Evolutionary conservation across 1,140 invertebrate species (phyloP).

Genomic region (Ptiloglossa arizonensis): DNA sequence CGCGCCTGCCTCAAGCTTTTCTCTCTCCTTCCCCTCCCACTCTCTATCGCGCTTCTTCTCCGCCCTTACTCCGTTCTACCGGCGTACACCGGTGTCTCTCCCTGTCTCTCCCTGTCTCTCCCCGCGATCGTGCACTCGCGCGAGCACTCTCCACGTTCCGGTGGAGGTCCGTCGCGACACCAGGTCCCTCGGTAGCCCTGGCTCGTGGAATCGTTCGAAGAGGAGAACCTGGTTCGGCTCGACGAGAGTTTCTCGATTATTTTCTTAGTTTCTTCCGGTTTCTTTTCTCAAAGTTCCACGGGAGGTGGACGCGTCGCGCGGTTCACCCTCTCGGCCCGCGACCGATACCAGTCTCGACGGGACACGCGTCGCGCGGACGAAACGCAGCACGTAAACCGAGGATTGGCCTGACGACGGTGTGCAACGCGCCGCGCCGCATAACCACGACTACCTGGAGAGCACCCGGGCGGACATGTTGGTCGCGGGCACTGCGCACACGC

Average conservation of each 20-base stretch:
- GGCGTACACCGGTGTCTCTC: constrained; percentile 24
- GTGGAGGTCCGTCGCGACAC: not conserved
- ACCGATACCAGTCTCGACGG: not conserved
- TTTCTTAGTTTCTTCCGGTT: too few relatives aligned
- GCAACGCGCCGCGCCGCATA: constrained; percentile 63
- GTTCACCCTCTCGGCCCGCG: too few relatives aligned
- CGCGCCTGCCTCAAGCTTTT: constrained; percentile 64
- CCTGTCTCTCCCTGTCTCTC: constrained; percentile 7
- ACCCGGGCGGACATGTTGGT: constrained; percentile 62
- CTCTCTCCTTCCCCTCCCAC: constrained; percentile 20
- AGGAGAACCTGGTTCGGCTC: too few relatives aligned
- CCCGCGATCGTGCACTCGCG: not conserved
- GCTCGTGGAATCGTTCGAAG: not conserved
- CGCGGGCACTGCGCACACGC: constrained; percentile 48
- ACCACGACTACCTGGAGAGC: constrained; percentile 60
- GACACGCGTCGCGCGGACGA: constrained; percentile 14
- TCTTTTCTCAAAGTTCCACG: too few relatives aligned
- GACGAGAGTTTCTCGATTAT: too few relatives aligned
- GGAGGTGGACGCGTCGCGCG: too few relatives aligned
- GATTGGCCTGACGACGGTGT: constrained; percentile 38
- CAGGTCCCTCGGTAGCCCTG: not conserved
- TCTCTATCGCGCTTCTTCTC: constrained; percentile 11
- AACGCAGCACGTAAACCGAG: constrained; percentile 25
- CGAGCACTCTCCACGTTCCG: not conserved
- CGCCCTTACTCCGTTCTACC: too few relatives aligned